phyloP scores from a whole-genome alignment of 2,888 invertebrate genomes.

The Carterocephalus palaemon region DNA sequence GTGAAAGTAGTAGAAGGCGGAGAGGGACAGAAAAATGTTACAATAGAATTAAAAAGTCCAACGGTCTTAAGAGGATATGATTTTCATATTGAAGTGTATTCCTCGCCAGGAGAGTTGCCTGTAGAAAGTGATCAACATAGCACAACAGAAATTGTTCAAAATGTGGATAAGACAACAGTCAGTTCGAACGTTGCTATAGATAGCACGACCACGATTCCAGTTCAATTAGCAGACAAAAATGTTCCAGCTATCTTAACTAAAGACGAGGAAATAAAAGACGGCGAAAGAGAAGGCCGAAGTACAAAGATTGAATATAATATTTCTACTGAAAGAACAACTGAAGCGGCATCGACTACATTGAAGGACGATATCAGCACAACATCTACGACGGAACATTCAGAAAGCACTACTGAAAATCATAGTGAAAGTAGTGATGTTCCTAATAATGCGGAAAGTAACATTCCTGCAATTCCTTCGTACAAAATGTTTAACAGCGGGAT shows the following conservation, averaged over 20 bases:
- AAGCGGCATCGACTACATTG: conserved; percentile 8
- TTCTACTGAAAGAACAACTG: conserved; percentile 12
- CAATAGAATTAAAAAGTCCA: conserved; percentile 63
- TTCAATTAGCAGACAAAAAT: conserved; percentile 16
- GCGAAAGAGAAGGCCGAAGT: conserved; percentile 28
- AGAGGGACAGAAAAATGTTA: conserved; percentile 55
- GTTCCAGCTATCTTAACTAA: conserved; percentile 13
- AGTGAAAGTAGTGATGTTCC: conserved; percentile 1
- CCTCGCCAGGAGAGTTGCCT: conserved; percentile 31
- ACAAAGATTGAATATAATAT: conserved; percentile 9
- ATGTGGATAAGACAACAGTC: conserved; percentile 10
- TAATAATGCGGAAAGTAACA: background rate
- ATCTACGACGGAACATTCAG: conserved; percentile 1
- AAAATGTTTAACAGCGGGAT: conserved; percentile 6
- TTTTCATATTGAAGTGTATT: conserved; percentile 57
- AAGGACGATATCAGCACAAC: conserved; percentile 1
- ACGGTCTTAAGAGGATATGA: conserved; percentile 60
- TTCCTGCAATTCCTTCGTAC: conserved; percentile 5
- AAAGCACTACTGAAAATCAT: conserved; percentile 4
- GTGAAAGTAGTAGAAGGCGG: conserved; percentile 59
- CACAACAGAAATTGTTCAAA: conserved; percentile 12
- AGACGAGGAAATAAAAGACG: conserved; percentile 13
- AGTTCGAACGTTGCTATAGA: conserved; percentile 13
- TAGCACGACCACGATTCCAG: conserved; percentile 15
- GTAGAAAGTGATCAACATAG: conserved; percentile 9